Conservation (phyloP, 2,113 vertebrate species). For the Percopsis transmontana region DNA sequence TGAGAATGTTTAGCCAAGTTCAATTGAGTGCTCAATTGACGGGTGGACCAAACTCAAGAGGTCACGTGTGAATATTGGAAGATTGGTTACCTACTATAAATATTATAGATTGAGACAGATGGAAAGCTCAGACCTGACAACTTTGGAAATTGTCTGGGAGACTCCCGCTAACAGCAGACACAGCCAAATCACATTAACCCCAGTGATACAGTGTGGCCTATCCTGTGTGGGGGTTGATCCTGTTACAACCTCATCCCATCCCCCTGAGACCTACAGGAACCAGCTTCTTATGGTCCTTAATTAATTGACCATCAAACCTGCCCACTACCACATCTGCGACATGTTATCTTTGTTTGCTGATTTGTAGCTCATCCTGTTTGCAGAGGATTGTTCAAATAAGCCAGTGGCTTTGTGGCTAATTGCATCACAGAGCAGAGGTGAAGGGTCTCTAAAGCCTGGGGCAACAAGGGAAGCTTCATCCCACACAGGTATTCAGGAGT, state of each 20-base stretch:
- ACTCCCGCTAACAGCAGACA: constrained; percentile 49
- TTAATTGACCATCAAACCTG: constrained; percentile 90
- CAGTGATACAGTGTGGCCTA: constrained; percentile 47
- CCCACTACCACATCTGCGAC: constrained; percentile 83
- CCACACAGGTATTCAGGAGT: constrained; percentile 14
- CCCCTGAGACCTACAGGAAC: constrained; percentile 45
- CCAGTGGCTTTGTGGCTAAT: constrained; percentile 37
- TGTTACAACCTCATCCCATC: constrained; percentile 50
- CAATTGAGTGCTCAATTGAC: constrained; percentile 53
- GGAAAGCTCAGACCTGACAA: constrained; percentile 14
- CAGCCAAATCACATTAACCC: constrained; percentile 68
- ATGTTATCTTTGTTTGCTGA: constrained; percentile 83
- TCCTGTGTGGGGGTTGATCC: constrained; percentile 55
- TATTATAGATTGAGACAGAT: not conserved
- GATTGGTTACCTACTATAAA: constrained; percentile 46
- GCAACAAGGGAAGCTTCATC: constrained; percentile 19
- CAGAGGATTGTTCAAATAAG: constrained; percentile 76
- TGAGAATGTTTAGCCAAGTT: constrained; percentile 39
- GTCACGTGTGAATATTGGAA: constrained; percentile 38
- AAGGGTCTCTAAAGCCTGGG: constrained; percentile 1
- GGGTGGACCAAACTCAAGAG: constrained; percentile 50
- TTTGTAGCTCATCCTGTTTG: constrained; percentile 80
- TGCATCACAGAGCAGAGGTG: constrained; percentile 38
- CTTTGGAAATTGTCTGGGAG: constrained; percentile 46
- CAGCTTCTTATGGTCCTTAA: constrained; percentile 77